Percentiles rank a stretch among this genome's conserved stretches.
These are phyloP conservation scores for Chalcis sispes DNA, from an alignment of 2,888 invertebrate species.

Conservation along the genomic window DNA sequence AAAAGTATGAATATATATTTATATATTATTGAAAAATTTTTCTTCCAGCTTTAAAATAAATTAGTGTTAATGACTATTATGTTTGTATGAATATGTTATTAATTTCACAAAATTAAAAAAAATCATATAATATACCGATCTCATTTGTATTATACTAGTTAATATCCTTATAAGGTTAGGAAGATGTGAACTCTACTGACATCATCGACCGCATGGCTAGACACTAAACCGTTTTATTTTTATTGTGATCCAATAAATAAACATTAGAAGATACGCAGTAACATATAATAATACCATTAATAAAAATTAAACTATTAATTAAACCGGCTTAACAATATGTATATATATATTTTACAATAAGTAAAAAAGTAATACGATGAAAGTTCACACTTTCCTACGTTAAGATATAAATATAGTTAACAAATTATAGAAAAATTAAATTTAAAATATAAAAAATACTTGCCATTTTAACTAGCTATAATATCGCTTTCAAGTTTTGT, in stretches of 20 bases:
- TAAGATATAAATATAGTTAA: neutral
- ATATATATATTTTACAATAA: neutral
- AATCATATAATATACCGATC: neutral
- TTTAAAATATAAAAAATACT: constrained; percentile 1
- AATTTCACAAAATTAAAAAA: no score
- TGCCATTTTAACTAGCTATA: constrained; percentile 17
- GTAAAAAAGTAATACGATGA: neutral
- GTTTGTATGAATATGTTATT: no score
- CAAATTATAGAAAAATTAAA: neutral
- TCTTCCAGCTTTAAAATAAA: neutral
- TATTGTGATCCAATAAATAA: neutral
- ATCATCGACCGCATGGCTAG: constrained; percentile 38
- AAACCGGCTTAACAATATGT: neutral
- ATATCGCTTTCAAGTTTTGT: neutral
- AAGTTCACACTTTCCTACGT: no score
- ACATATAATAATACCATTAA: neutral
- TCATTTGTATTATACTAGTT: neutral
- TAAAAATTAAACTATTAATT: neutral
- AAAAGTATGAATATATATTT: neutral
- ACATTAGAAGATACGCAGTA: neutral
- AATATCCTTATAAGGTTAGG: constrained; percentile 58
- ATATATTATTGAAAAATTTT: neutral
- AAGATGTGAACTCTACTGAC: constrained; percentile 15
- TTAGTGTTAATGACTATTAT: neutral
- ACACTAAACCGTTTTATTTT: neutral